These are phyloP conservation scores for Salvelinus alpinus DNA, from an alignment of 2,113 vertebrate species.

Conservation along the genomic window DNA sequence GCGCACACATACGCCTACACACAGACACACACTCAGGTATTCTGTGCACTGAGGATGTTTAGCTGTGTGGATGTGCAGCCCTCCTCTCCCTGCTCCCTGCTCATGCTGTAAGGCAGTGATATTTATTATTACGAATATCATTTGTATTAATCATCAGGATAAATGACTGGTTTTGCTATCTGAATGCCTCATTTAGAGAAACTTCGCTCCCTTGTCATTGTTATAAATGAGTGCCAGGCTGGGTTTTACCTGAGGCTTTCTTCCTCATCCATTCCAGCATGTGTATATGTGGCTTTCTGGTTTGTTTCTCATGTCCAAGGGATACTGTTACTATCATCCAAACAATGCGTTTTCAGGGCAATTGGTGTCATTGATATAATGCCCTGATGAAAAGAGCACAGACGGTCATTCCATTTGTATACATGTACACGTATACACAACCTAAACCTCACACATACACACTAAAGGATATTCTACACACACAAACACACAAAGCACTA, in stretches of 20 bases:
- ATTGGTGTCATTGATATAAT: constrained; percentile 74
- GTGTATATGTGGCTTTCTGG: constrained; percentile 46
- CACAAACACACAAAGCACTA: neutral
- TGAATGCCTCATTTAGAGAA: constrained; percentile 99
- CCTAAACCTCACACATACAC: neutral
- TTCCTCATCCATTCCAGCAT: constrained; percentile 76
- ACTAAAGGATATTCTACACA: neutral
- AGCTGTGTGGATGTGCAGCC: constrained; percentile 22
- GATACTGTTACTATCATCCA: constrained; percentile 77
- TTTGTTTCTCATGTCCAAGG: constrained; percentile 71
- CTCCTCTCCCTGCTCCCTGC: constrained; percentile 28
- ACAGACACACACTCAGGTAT: neutral
- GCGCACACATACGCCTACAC: neutral
- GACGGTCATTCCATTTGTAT: constrained; percentile 4
- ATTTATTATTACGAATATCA: constrained; percentile 99
- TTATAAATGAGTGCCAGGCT: constrained; percentile 98
- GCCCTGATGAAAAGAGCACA: constrained; percentile 57
- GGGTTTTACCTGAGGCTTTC: constrained; percentile 93
- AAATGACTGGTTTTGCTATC: constrained; percentile 99
- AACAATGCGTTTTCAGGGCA: constrained; percentile 79
- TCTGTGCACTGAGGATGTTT: constrained; percentile 8
- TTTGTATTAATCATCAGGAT: constrained; percentile 99
- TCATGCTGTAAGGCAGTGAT: constrained; percentile 79
- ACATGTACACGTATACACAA: constrained; percentile 7
- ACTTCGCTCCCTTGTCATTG: constrained; percentile 98